Percentiles rank a stretch among this genome's conserved stretches.
These are phyloP conservation scores for Chirona hameri DNA, from an alignment of 2,888 invertebrate genomes.

Conservation along the genomic window DNA sequence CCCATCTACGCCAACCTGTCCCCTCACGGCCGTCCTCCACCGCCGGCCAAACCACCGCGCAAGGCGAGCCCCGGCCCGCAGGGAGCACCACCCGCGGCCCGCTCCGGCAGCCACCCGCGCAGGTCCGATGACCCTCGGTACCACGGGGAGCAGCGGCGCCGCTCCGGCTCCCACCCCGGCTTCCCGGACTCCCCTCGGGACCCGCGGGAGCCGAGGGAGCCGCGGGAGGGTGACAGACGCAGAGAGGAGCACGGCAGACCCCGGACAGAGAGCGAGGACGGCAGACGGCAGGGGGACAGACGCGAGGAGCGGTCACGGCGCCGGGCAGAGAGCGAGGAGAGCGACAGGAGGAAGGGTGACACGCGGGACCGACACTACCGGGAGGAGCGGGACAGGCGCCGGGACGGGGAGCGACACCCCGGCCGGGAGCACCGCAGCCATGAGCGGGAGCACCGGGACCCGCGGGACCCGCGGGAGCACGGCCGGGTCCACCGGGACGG, in stretches of 20 bases:
- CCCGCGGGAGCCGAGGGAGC: no score
- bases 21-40: background rate
- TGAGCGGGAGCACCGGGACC: background rate
- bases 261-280: background rate
- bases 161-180: background rate
- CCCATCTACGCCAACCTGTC: constrained; percentile 5
- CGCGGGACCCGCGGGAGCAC: background rate
- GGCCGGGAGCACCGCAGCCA: background rate
- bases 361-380: background rate
- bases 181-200: no score
- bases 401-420: background rate
- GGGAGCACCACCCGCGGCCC: background rate
- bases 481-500: background rate
- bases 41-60: constrained; percentile 12
- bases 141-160: background rate
- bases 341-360: background rate
- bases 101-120: background rate
- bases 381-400: background rate
- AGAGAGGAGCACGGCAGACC: background rate
- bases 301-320: background rate
- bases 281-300: background rate
- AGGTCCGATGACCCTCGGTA: background rate
- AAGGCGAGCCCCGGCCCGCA: background rate
- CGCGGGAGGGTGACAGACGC: no score
- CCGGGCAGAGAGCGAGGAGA: background rate